phyloP scores from a whole-genome alignment of 2,113 vertebrate genomes.

The Symphodus melops region DNA sequence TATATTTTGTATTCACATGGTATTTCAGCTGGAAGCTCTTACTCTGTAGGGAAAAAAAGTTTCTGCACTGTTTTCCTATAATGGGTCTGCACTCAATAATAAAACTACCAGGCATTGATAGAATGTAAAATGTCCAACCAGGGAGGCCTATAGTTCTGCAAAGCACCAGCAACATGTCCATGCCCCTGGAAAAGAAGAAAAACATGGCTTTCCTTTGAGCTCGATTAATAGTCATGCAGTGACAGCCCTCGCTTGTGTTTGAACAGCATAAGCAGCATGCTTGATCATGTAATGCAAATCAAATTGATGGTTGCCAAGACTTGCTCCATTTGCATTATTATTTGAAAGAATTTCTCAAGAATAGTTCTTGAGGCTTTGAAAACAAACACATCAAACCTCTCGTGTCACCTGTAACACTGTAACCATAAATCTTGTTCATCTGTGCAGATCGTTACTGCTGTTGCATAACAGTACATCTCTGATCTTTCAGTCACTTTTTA shows the following conservation, averaged over 20 bases:
- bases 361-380: background rate
- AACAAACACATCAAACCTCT: background rate
- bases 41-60: slow-evolving; percentile 34
- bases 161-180: background rate
- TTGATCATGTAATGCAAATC: background rate
- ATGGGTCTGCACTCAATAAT: background rate
- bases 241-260: background rate
- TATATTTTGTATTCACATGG: slow-evolving; percentile 1
- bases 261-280: background rate
- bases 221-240: background rate
- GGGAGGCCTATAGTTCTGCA: background rate
- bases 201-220: too few species aligned
- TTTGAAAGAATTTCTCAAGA: background rate
- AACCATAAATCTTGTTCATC: background rate
- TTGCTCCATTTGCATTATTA: background rate
- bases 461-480: background rate
- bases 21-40: slow-evolving; percentile 6
- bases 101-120: slow-evolving; percentile 13
- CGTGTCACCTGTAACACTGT: background rate
- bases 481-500: background rate
- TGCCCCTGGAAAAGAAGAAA: background rate
- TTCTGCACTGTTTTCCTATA: slow-evolving; percentile 14
- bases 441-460: background rate
- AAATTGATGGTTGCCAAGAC: background rate
- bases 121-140: background rate